phyloP scores from a whole-genome alignment of 1,140 invertebrate species.

The Triops cancriformis region DNA sequence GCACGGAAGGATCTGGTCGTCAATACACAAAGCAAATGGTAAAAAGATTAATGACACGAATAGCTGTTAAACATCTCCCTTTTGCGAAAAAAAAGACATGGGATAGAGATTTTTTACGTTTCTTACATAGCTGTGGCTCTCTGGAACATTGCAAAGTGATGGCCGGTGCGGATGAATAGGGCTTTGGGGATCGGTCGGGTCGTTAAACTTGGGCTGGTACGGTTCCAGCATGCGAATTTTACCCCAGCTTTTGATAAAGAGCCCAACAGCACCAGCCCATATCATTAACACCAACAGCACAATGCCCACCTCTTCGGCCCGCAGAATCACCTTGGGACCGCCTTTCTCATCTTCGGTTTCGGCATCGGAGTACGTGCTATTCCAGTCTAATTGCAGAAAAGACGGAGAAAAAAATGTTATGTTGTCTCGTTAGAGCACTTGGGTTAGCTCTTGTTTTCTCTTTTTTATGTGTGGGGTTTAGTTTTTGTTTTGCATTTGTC shows the following conservation, averaged over 20 bases:
- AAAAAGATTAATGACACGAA: background rate
- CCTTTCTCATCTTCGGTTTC: background rate
- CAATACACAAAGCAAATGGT: background rate
- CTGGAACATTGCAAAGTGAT: background rate
- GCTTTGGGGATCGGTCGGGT: slow-evolving; percentile 13
- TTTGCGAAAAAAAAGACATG: background rate
- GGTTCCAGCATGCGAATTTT: slow-evolving; percentile 30
- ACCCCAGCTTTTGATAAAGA: slow-evolving; percentile 59
- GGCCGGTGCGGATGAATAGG: background rate
- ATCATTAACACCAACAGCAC: slow-evolving; percentile 74
- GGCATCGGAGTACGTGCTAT: background rate
- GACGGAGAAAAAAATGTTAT: background rate
- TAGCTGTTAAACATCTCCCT: too few relatives aligned
- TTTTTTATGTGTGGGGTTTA: background rate
- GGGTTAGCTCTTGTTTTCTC: background rate
- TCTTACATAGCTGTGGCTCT: background rate
- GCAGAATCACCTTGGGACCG: slow-evolving; percentile 37
- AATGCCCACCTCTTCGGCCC: slow-evolving; percentile 75
- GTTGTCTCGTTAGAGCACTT: background rate
- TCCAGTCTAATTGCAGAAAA: background rate
- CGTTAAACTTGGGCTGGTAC: slow-evolving; percentile 28
- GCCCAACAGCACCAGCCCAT: slow-evolving; percentile 75
- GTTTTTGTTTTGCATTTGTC: background rate
- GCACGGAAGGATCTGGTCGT: background rate
- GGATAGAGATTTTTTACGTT: background rate